Conservation (phyloP, 2,888 invertebrate genomes). For the Hemicrepidius hirtus region DNA sequence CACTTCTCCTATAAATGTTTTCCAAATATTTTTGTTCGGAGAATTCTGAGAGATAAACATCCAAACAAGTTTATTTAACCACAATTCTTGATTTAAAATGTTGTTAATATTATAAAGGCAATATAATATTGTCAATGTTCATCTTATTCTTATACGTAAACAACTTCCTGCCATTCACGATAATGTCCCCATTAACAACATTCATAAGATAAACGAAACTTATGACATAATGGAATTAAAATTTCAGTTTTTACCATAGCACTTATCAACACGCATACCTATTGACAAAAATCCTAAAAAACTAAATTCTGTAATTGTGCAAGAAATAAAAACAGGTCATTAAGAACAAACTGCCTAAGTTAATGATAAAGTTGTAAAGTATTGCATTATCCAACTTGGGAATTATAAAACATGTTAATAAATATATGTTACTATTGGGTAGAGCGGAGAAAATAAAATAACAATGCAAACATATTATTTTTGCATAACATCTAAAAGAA, state of each 20-base stretch:
- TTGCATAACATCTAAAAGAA: slow-evolving; percentile 1
- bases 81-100: too few species aligned
- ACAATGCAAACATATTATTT: not conserved
- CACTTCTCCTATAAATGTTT: too few species aligned
- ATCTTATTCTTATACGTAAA: too few species aligned
- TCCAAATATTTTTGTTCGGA: too few species aligned
- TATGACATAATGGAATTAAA: not conserved
- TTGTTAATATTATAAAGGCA: too few species aligned
- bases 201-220: too few species aligned
- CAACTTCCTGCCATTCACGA: too few species aligned
- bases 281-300: not conserved
- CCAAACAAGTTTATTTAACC: too few species aligned
- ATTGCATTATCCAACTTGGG: not conserved
- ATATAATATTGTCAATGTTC: too few species aligned
- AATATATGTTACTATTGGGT: not conserved
- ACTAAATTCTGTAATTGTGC: not conserved
- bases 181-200: too few species aligned
- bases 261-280: not conserved
- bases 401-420: not conserved
- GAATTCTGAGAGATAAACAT: too few species aligned
- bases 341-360: not conserved
- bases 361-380: not conserved
- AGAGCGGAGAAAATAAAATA: not conserved
- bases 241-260: not conserved
- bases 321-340: not conserved